A percentile compares a stretch with the other conserved stretches of the same genome.
phyloP scores from a whole-genome alignment of 2,113 vertebrate species.

The Haliaeetus leucogaster region DNA sequence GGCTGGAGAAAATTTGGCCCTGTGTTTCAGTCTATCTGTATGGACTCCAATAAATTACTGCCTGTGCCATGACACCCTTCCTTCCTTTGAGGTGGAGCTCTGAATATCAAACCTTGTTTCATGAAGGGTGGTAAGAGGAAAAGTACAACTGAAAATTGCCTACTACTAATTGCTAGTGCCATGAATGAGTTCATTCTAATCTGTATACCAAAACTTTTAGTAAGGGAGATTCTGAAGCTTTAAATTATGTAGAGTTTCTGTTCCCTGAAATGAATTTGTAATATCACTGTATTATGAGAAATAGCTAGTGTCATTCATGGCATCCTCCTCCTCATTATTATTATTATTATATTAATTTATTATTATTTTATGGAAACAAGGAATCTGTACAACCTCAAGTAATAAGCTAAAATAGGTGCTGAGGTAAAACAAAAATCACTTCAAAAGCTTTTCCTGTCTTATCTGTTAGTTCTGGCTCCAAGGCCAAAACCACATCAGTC shows the following conservation, averaged over 20 bases:
- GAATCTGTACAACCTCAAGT: neutral
- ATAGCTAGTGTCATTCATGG: neutral
- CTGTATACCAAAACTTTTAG: neutral
- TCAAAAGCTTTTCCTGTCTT: neutral
- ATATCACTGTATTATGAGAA: neutral
- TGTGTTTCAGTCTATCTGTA: neutral
- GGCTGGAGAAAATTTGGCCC: neutral
- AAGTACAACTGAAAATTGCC: neutral
- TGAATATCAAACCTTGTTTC: neutral
- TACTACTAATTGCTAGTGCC: neutral
- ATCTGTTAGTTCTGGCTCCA: neutral
- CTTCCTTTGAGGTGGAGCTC: neutral
- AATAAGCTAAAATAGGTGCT: neutral
- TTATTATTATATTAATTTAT: neutral
- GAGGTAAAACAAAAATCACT: neutral
- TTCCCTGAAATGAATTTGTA: neutral
- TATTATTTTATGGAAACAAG: neutral
- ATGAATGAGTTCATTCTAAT: neutral
- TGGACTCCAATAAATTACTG: neutral
- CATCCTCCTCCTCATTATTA: neutral
- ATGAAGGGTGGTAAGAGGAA: neutral
- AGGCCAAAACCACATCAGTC: neutral
- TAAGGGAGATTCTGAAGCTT: neutral
- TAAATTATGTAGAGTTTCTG: neutral
- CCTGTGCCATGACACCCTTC: neutral